phyloP scores from a whole-genome alignment of 2,888 invertebrate species.

The Heliconius erato region DNA sequence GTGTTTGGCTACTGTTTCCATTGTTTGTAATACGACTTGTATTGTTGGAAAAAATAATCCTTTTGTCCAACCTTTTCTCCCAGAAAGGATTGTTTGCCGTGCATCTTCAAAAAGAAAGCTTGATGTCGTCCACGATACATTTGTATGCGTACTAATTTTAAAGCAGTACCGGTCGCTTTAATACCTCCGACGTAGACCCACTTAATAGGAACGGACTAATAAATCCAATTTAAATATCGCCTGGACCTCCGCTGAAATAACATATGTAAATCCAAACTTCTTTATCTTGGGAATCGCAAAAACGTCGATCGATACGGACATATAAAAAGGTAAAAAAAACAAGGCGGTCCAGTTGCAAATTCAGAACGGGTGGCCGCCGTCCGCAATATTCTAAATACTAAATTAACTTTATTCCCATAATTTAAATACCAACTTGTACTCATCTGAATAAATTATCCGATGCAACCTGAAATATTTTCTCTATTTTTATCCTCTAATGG shows the following conservation, averaged over 20 bases:
- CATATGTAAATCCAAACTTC: constrained; percentile 85
- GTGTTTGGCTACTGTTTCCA: constrained; percentile 73
- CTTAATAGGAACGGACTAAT: constrained; percentile 79
- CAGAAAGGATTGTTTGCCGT: constrained; percentile 65
- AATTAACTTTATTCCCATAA: constrained; percentile 85
- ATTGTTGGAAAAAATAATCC: constrained; percentile 72
- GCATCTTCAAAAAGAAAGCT: constrained; percentile 55
- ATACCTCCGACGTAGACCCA: constrained; percentile 77
- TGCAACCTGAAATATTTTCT: constrained; percentile 53
- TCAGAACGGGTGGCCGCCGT: constrained; percentile 82
- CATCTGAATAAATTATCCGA: constrained; percentile 46
- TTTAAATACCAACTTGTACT: constrained; percentile 77
- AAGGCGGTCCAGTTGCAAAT: constrained; percentile 74
- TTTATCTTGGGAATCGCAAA: constrained; percentile 84
- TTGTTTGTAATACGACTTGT: constrained; percentile 77
- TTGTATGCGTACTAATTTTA: constrained; percentile 49
- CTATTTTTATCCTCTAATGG: constrained; percentile 62
- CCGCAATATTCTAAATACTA: constrained; percentile 80
- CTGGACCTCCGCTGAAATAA: constrained; percentile 82
- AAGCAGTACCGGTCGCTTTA: constrained; percentile 45
- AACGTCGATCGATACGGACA: constrained; percentile 75
- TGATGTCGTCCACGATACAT: constrained; percentile 45
- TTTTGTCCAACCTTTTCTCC: constrained; percentile 58
- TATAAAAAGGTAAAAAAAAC: constrained; percentile 66
- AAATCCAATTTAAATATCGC: constrained; percentile 84